Evolutionary conservation across 2,888 invertebrate genomes (phyloP), one percentile per base, ranked within the genome.

Genomic region (Ommatoiulus sabulosus): DNA sequence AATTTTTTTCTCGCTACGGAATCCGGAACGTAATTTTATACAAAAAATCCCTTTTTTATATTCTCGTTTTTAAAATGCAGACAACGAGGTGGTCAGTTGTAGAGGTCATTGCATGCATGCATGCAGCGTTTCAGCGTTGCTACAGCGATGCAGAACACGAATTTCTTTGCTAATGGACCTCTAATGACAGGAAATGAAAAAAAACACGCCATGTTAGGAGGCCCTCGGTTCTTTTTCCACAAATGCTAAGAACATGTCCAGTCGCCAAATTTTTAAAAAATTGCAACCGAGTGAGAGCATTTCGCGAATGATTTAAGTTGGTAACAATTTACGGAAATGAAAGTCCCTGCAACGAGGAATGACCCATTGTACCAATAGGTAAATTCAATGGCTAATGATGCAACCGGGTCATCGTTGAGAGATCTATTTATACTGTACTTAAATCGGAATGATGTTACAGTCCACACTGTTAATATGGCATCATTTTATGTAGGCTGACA

Each of bases 141-240:
- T 12, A 80, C 72, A 24, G 80, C 35, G 80, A 80, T 35, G 35
- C 80, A 43, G 15, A 80, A 80, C 80, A 80, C 35, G 80, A 80
- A 43, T 35, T 80, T 80, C 35, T 80, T 15, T 7, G 35, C 80
- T 80, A 80, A 80, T 80, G 24, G 80, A 43, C 35, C 80, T 35
- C 80, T 80, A 80, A 80, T 80, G 80, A 80, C 80, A 80, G 80
- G 80, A 80, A 80, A 80, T 80, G 35, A 80, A 80, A 80, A 80
- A 35, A 35, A 35, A 80, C 35, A 35, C 15, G 35, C 35, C 35
- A 43, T 80, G 24, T 24, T 80, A 15, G 35, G 12, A 43, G 35
- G 10, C 24, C n/a, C 24, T 24, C 8, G 0, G 24, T 24, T 24
- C 72, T 10, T 72, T 24, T 63, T 20, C 8, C 20, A 72, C 20